Evolutionary conservation across 2,113 vertebrate species (phyloP).

Genomic region (Eulemur macaco): DNA sequence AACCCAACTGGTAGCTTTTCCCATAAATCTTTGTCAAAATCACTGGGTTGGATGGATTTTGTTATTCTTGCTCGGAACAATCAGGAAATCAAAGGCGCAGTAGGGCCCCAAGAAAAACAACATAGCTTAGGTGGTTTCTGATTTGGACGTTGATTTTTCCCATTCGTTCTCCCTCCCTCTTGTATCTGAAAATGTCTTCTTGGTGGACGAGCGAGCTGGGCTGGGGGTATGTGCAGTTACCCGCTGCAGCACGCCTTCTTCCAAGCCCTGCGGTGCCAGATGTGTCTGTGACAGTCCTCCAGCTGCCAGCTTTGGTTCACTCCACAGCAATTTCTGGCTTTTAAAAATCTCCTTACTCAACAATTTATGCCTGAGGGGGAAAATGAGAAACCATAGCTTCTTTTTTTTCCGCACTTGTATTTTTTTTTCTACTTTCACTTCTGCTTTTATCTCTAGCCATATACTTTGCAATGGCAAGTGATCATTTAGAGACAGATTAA

Average conservation of each 20-base stretch:
- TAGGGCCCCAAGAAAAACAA: conserved; percentile 59
- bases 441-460: conserved; percentile 79
- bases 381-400: conserved; percentile 76
- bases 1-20: background rate
- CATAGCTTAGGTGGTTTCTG: conserved; percentile 56
- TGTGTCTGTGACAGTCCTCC: conserved; percentile 33
- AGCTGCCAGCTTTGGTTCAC: conserved; percentile 76
- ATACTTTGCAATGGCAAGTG: conserved; percentile 67
- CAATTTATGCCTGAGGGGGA: conserved; percentile 80
- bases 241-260: conserved; percentile 55
- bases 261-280: conserved; percentile 76
- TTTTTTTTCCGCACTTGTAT: conserved; percentile 61
- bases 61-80: conserved; percentile 60
- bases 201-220: background rate
- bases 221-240: conserved; percentile 62
- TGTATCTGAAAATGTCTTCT: conserved; percentile 28
- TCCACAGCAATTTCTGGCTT: conserved; percentile 84
- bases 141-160: conserved; percentile 63
- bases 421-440: conserved; percentile 68
- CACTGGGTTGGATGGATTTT: background rate
- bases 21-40: conserved; percentile 20
- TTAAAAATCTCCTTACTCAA: conserved; percentile 86
- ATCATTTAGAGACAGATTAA: conserved; percentile 77
- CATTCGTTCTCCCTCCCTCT: conserved; percentile 32
- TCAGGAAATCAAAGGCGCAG: conserved; percentile 59